A percentile compares a stretch with the other conserved stretches of the same genome.
Conservation (phyloP, 2,113 vertebrate genomes). For the Eupsittula cactorum region DNA sequence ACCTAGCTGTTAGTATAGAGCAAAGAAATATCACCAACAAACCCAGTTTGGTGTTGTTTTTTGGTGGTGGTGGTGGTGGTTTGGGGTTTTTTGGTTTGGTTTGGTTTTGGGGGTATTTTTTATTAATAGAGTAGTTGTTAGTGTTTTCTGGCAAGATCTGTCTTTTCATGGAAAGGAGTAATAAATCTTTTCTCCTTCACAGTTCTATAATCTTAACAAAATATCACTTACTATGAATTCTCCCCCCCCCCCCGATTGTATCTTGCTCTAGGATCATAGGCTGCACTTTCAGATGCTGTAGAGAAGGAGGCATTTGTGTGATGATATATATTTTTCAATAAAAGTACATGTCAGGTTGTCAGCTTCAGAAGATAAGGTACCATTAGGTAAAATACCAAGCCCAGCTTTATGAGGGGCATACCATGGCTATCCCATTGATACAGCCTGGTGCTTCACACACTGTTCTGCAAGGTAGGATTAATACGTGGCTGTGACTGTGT, state of each 20-base stretch:
- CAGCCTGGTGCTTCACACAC: neutral
- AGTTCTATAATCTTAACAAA: neutral
- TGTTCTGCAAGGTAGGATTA: neutral
- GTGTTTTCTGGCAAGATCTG: neutral
- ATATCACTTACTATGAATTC: neutral
- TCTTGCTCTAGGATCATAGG: neutral
- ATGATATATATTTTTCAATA: neutral
- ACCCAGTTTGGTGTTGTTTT: neutral
- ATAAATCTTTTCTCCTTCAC: neutral
- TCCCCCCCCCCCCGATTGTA: neutral
- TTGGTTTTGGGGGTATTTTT: neutral
- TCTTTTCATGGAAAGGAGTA: neutral
- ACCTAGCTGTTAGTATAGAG: neutral
- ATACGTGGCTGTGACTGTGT: neutral
- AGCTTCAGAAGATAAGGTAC: neutral
- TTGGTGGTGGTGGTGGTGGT: too few relatives aligned
- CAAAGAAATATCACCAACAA: neutral
- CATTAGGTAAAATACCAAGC: neutral
- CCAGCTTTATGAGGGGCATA: neutral
- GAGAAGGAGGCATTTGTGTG: neutral
- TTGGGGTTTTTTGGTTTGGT: too few relatives aligned
- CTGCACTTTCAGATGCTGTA: neutral
- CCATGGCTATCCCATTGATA: neutral
- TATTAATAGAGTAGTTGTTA: neutral
- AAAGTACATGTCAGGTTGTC: neutral